Conservation (phyloP, 2,888 invertebrate genomes). For the Calameuta pallipes region DNA sequence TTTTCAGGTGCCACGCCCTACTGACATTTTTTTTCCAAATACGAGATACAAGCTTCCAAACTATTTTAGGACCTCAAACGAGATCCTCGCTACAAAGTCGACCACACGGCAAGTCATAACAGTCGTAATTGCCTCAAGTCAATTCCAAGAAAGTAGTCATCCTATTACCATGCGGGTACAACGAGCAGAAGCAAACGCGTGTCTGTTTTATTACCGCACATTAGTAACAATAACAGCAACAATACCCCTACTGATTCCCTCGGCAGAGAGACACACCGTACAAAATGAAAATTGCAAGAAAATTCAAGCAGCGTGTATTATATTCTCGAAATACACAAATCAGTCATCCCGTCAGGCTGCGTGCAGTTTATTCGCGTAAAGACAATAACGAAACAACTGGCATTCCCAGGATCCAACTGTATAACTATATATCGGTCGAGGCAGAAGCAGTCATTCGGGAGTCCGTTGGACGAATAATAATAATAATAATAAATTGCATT, state of each 20-base stretch:
- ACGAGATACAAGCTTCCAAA: neutral
- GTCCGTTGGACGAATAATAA: neutral
- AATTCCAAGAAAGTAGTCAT: neutral
- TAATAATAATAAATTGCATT: neutral
- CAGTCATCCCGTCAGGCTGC: neutral
- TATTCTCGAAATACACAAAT: neutral
- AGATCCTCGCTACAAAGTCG: neutral
- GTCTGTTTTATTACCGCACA: neutral
- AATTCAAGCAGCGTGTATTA: neutral
- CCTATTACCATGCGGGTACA: neutral
- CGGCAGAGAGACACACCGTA: neutral
- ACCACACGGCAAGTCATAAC: neutral
- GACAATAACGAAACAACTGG: neutral
- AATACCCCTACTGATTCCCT: neutral
- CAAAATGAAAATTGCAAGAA: neutral
- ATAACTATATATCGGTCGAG: neutral
- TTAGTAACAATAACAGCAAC: neutral
- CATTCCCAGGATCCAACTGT: neutral
- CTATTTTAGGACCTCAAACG: neutral
- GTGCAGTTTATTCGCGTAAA: neutral
- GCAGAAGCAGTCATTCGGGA: neutral
- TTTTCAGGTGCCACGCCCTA: conserved; percentile 7
- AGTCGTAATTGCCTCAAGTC: neutral
- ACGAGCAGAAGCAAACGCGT: neutral
- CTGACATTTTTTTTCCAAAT: conserved; percentile 6